Base-by-base conservation (phyloP, 2,113 vertebrate species). In the Xyliphius kryptos region DNA sequence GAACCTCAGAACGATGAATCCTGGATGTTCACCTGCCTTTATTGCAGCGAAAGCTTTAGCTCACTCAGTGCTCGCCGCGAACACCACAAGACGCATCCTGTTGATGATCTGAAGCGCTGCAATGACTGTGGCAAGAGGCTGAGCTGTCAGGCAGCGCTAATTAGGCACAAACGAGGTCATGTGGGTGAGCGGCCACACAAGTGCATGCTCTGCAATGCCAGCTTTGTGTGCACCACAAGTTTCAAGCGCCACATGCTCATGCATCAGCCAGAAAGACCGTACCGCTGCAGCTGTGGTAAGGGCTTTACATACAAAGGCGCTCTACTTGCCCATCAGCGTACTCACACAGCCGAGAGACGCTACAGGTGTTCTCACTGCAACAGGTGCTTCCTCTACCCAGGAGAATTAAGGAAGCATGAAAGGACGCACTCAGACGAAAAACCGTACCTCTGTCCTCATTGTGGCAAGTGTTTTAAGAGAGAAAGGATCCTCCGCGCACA, bases 351-450 rank as follows among this genome's bases (percentile, higher is more conserved):
- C 10, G 82, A 85, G 14, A 66, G 78, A n/a, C 78, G 79, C 0
- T 81, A 83, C 52, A 70, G 26, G 1, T 85, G 81, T 20, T 10
- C 79, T 7, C 82, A 84, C 55, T 90, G 86, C 13, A 84, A 81
- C 14, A 91, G 89, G 36, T 83, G 84, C 2, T 90, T 91, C 78
- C 84, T 88, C 46, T 89, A 88, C 64, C 83, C 76, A 22, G 88
- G 87, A 16, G 87, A 85, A 10, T 68, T 91, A 61, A 73, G 78
- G 58, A 86, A 85, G 57, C 87, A 83, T 63, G 82, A 82, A 77
- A 82, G 75, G 70, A 78, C 80, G 6, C 88, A 86, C 52, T 83
- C 79, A 0, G 20, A 71, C 1, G 81, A 88, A 46, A 79, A 81
- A 56, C 88, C 89, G 1, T 91, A 89, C 53, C 57, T 75, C 2